phyloP scores from a whole-genome alignment of 2,888 invertebrate species.

The Aspidapion aeneum region DNA sequence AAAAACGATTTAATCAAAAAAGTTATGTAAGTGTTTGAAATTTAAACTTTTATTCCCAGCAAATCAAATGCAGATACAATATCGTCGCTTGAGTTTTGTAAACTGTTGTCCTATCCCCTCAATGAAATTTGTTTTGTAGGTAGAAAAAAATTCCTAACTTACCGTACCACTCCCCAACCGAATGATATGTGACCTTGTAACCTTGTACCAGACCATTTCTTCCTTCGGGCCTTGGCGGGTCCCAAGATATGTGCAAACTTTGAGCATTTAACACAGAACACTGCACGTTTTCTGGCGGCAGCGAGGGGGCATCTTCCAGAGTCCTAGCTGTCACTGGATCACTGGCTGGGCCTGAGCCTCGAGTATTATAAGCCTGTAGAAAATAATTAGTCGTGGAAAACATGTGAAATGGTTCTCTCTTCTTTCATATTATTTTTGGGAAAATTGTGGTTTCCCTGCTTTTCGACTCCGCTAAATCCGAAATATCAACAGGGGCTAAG shows the following conservation, averaged over 20 bases:
- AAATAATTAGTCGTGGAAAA: no score
- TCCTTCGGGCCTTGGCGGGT: slow-evolving; percentile 75
- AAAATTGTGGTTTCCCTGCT: no score
- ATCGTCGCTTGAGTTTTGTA: no score
- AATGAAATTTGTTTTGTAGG: not conserved
- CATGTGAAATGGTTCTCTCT: no score
- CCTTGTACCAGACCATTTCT: slow-evolving; percentile 82
- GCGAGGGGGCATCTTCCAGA: slow-evolving; percentile 84
- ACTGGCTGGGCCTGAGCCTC: slow-evolving; percentile 82
- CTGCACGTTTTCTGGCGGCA: slow-evolving; percentile 77
- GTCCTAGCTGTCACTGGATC: slow-evolving; percentile 76
- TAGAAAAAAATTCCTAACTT: slow-evolving; percentile 42
- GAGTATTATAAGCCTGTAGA: slow-evolving; percentile 83
- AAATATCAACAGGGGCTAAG: no score
- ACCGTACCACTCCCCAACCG: slow-evolving; percentile 78
- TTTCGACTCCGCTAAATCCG: no score
- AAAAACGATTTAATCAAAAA: not conserved
- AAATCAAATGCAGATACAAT: no score
- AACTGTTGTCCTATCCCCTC: no score
- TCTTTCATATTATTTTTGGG: no score
- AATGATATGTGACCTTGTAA: slow-evolving; percentile 78
- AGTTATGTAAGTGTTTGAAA: not conserved
- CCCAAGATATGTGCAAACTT: slow-evolving; percentile 83
- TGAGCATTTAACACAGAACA: slow-evolving; percentile 81
- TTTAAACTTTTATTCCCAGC: not conserved